Evolutionary conservation across 30 jellyfish, hydroid and myxozoan species (phyloP), one percentile per base, ranked within the genome.

Genomic region (Pelagia noctiluca): DNA sequence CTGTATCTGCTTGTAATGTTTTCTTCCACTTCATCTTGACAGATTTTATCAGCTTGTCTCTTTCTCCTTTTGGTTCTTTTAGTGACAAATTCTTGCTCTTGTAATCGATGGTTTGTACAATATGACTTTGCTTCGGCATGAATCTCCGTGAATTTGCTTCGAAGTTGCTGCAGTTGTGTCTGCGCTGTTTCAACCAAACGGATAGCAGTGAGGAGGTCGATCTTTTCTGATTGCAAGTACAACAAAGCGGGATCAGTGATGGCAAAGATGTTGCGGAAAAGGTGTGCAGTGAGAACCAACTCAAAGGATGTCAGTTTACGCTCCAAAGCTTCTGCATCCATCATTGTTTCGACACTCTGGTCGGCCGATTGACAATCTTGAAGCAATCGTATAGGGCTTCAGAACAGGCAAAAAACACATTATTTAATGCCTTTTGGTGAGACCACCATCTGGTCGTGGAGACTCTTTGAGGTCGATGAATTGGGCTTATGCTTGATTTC

Each of bases 391-490:
- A 63, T 1, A 80, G 84, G 22, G 25, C 24, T 28, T 63, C 75
- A 80, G 90, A 80, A 5, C 64, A 65, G 84, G 83, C 73, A 60
- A 64, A 62, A 49, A 61, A 62, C 35, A 79, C 90, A 24, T 2
- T 63, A 37, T 81, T 76, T 18, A 81, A 65, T 0, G 84, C 91
- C 48, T 65, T 81, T 42, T 81, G 84, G 30, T 81, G 84, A 57
- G 76, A 81, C 91, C 91, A 81, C 77, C 91, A 83, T 53, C 80
- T 1, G 0, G 88, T 83, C 28, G 93, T 54, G 2, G 87, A 83
- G 60, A 48, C 86, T 70, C 80, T 53, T 35, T 78, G 80, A 0
- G 86, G 94, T 37, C 94, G 34, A 60, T 72, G 94, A 12, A 71
- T 0, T 75, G 61, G 50, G 53, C 46, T 75, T 37, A 84, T 63